Percentiles rank a stretch among this genome's conserved stretches.
Conservation (phyloP, 2,888 invertebrate genomes). For the Endotricha flammealis region DNA sequence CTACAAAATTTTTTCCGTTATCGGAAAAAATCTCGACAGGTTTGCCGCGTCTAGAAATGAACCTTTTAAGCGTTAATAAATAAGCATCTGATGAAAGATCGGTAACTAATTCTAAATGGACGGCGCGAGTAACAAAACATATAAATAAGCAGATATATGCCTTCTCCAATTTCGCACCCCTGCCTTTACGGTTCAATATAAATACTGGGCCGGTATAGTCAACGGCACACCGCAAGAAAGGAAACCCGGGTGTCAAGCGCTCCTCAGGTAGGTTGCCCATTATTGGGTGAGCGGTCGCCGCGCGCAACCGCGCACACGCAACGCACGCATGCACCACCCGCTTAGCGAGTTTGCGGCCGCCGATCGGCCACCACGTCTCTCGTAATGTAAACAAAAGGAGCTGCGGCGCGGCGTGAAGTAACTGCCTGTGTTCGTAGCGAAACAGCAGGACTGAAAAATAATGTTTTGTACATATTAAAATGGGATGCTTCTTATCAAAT, state of each 20-base stretch:
- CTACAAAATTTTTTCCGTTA: constrained; percentile 15
- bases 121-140: constrained; percentile 5
- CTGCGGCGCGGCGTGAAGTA: constrained; percentile 18
- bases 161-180: constrained; percentile 9
- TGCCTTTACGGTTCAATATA: constrained; percentile 13
- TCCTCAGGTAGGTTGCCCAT: constrained; percentile 17
- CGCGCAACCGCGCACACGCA: constrained; percentile 12
- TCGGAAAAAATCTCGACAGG: constrained; percentile 13
- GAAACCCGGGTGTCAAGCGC: constrained; percentile 10
- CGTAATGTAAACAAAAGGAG: constrained; percentile 9
- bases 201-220: constrained; percentile 24
- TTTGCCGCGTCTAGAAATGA: constrained; percentile 15
- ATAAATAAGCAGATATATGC: too few species aligned
- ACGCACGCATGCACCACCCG: constrained; percentile 13
- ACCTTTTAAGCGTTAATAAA: constrained; percentile 8
- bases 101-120: constrained; percentile 10
- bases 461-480: constrained; percentile 12
- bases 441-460: constrained; percentile 13
- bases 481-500: constrained; percentile 15
- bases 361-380: constrained; percentile 13
- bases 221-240: constrained; percentile 19
- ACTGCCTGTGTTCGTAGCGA: constrained; percentile 11
- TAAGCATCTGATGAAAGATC: constrained; percentile 4
- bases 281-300: constrained; percentile 7
- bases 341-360: constrained; percentile 16